These are phyloP conservation scores for Mimas tiliae DNA, from an alignment of 2,888 invertebrate genomes.

Conservation along the genomic window DNA sequence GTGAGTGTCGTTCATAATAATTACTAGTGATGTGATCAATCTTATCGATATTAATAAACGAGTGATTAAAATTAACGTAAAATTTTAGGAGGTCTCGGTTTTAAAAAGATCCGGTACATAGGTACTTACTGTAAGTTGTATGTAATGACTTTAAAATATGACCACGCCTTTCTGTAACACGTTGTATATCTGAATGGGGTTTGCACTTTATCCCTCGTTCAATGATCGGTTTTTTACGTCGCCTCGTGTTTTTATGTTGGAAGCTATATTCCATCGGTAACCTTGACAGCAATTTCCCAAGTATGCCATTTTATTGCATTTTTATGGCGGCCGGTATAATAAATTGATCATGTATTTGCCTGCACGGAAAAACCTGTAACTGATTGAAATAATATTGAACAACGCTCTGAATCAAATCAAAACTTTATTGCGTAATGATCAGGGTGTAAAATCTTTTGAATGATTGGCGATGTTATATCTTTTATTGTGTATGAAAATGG, in stretches of 20 bases:
- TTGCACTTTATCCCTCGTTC: no score
- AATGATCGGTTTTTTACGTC: no score
- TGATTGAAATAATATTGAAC: not conserved
- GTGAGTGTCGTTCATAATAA: no score
- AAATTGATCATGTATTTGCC: conserved; percentile 57
- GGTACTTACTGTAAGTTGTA: no score
- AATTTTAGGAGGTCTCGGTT: no score
- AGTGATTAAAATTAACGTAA: no score
- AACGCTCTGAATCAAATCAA: not conserved
- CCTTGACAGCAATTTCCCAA: conserved; percentile 46
- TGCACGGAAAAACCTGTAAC: conserved; percentile 34
- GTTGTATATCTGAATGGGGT: no score
- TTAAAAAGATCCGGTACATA: no score
- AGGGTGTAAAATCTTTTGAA: conserved; percentile 7
- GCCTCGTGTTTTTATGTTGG: not conserved
- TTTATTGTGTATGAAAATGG: not conserved
- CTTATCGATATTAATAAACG: no score
- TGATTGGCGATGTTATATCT: not conserved
- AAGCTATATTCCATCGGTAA: conserved; percentile 25
- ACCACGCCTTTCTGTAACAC: no score
- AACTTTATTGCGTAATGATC: not conserved
- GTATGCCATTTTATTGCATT: conserved; percentile 53
- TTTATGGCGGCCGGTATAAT: conserved; percentile 55
- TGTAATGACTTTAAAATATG: no score
- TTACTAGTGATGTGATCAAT: no score